Conservation (phyloP, 2,797 vertebrate genomes). For the Hylomyscus alleni region DNA sequence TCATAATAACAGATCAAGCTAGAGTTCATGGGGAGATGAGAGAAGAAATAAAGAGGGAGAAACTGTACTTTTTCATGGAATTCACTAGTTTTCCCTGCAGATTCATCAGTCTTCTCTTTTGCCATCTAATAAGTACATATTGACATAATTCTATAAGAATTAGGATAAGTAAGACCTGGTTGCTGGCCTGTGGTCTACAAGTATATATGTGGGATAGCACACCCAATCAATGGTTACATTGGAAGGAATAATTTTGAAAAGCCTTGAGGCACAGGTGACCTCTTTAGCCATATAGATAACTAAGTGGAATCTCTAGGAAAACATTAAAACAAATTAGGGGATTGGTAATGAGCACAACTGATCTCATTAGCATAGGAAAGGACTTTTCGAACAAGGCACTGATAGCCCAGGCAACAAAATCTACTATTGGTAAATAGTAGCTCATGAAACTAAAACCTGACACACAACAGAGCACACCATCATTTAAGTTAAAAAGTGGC, state of each 20-base stretch:
- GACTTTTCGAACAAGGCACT: neutral
- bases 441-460: neutral
- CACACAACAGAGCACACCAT: neutral
- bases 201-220: too few relatives aligned
- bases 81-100: neutral
- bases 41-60: neutral
- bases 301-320: neutral
- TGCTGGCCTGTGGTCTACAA: rapidly evolving
- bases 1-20: neutral
- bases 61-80: neutral
- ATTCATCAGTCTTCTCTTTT: neutral
- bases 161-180: neutral
- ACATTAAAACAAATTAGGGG: neutral
- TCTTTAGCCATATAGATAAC: neutral
- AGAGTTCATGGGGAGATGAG: rapidly evolving
- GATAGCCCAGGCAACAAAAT: too few relatives aligned
- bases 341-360: neutral
- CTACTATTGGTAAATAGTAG: neutral
- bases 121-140: neutral
- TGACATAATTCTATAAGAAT: neutral
- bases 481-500: neutral
- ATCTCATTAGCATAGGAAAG: neutral
- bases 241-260: neutral
- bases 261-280: neutral
- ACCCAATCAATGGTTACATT: too few relatives aligned